Evolutionary conservation across 1,140 invertebrate genomes (phyloP), one percentile per base, ranked within the genome.

Genomic region (Adoxophyes honmai): DNA sequence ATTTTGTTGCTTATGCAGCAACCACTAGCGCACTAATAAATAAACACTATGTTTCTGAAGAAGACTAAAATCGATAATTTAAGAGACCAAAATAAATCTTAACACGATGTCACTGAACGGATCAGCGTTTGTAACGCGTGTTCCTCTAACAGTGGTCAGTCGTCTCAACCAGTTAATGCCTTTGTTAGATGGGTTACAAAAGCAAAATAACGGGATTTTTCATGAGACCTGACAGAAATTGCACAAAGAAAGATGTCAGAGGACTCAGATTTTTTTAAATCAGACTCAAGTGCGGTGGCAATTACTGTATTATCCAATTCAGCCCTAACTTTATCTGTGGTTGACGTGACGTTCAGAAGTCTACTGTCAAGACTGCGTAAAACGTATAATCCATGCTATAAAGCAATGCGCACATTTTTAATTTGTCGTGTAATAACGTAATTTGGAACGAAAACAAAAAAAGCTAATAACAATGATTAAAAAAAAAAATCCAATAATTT

Each of bases 221-320:
- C 70, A 75, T 63, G 73, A 81, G 71, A 83, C 68, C 70, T 67
- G 59, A 78, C 65, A 75, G 77, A 79, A 83, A 81, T 81, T 78
- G 76, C 78, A 85, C 80, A 84, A 83, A 87, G 81, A 79, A 81
- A 84, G 72, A 75, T 75, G 78, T 83, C 79, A 84, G 72, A 28
- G 42, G 42, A 11, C 42, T 48, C 18, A 9, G n/a, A 48, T 48
- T 48, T 48, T 48, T 48, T 48, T 48, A 48, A 48, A 48, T 48
- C 42, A 18, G 21, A 18, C 21, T 48, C 16, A 21, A 48, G 42
- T 48, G 42, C 42, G 42, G 42, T 48, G 42, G 42, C 42, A 48
- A 48, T 48, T 48, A 48, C 42, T 48, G 42, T 48, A 48, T 18
- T 28, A 28, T 28, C 21, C 6, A 48, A 48, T 48, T 48, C 42